A percentile compares a stretch with the other conserved stretches of the same genome.
Evolutionary conservation across 2,888 invertebrate species (phyloP).

Genomic region (Lathronympha strigana): DNA sequence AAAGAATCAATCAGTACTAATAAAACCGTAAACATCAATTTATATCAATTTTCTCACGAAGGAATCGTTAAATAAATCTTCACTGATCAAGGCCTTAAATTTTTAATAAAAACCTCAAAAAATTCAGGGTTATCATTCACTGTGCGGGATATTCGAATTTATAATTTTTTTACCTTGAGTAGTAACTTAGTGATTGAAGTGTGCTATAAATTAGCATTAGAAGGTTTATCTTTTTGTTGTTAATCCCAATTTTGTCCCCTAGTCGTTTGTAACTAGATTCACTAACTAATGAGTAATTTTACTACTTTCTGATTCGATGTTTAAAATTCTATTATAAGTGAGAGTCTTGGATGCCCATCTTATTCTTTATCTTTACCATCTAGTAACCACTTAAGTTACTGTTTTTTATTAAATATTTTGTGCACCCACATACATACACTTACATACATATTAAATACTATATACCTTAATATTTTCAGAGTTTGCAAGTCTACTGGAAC

Average conservation of each 20-base stretch:
- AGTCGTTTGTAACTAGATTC: background rate
- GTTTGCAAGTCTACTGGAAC: no score
- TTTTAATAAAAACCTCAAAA: conserved; percentile 25
- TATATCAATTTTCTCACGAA: conserved; percentile 28
- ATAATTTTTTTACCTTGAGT: conserved; percentile 27
- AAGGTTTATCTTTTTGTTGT: conserved; percentile 21
- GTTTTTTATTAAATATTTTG: no score
- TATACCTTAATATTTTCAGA: no score
- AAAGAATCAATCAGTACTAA: conserved; percentile 28
- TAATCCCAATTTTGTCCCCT: conserved; percentile 26
- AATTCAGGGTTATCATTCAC: conserved; percentile 18
- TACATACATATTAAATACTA: no score
- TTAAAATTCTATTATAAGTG: no score
- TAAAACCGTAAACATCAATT: conserved; percentile 28
- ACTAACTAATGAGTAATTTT: background rate
- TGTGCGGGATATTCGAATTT: conserved; percentile 28
- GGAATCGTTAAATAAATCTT: conserved; percentile 23
- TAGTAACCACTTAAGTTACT: no score
- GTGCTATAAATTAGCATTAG: conserved; percentile 35
- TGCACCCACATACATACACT: no score
- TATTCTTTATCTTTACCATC: no score
- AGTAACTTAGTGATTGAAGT: conserved; percentile 33
- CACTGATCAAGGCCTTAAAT: conserved; percentile 17
- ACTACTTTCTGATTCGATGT: no score
- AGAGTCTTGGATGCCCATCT: no score